A percentile compares a stretch with the other conserved stretches of the same genome.
Conservation (phyloP, 2,888 invertebrate species). For the Microplitis deprimator region DNA sequence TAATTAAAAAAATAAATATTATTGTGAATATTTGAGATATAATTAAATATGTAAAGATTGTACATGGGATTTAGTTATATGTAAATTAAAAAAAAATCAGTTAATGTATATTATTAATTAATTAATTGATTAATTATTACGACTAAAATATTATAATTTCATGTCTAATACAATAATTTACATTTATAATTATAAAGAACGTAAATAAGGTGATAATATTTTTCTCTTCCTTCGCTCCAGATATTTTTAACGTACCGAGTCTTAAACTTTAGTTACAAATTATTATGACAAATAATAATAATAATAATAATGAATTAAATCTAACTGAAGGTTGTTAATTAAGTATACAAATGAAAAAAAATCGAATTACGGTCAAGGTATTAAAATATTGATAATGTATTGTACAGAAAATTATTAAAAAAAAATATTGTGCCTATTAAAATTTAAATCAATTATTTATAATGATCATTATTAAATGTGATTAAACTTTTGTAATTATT, state of each 20-base stretch:
- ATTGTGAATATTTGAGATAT: conserved; percentile 29
- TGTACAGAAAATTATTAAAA: conserved; percentile 52
- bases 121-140: background rate
- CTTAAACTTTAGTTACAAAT: background rate
- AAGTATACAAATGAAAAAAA: background rate
- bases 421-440: conserved; percentile 62
- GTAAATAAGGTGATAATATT: background rate
- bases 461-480: conserved; percentile 49
- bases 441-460: conserved; percentile 57
- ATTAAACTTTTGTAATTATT: background rate
- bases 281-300: background rate
- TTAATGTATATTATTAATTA: conserved; percentile 11
- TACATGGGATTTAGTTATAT: conserved; percentile 31
- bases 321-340: background rate
- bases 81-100: conserved; percentile 14
- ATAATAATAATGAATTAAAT: background rate
- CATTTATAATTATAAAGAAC: background rate
- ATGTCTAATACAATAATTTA: background rate
- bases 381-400: conserved; percentile 46
- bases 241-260: conserved; percentile 13
- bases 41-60: conserved; percentile 27
- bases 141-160: background rate
- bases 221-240: conserved; percentile 14
- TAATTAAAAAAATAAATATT: background rate
- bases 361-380: conserved; percentile 36